A percentile compares a stretch with the other conserved stretches of the same genome.
Evolutionary conservation across 2,797 vertebrate species (phyloP).

Genomic region (Pitangus sulphuratus): DNA sequence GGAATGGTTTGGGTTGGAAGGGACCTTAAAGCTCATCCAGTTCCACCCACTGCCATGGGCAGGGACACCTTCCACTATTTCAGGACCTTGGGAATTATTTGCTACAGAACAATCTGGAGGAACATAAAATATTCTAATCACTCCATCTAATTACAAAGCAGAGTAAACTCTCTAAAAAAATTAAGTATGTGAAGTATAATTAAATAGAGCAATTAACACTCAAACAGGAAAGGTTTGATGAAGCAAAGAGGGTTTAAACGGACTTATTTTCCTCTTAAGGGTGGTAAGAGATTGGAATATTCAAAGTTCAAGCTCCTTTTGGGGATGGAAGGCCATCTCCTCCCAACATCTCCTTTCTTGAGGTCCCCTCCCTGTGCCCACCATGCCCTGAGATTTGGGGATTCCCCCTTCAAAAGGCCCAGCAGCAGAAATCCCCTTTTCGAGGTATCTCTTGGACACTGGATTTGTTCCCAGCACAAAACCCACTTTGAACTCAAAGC

Average conservation of each 20-base stretch:
- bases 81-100: neutral
- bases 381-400: fast-evolving
- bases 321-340: neutral
- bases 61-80: neutral
- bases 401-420: neutral
- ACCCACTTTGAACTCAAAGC: neutral
- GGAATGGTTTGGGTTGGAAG: neutral
- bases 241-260: neutral
- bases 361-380: fast-evolving
- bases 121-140: neutral
- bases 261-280: neutral
- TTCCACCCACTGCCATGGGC: neutral
- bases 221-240: neutral
- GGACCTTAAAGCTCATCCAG: neutral
- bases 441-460: neutral
- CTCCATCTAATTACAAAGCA: neutral
- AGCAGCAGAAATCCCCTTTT: neutral
- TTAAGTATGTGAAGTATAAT: neutral
- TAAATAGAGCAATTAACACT: neutral
- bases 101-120: neutral
- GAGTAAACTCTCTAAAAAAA: neutral
- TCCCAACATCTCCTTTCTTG: fast-evolving
- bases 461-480: neutral
- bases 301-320: fast-evolving
- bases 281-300: neutral